Evolutionary conservation across 2,113 vertebrate genomes (phyloP).

Genomic region (Vulpes vulpes): DNA sequence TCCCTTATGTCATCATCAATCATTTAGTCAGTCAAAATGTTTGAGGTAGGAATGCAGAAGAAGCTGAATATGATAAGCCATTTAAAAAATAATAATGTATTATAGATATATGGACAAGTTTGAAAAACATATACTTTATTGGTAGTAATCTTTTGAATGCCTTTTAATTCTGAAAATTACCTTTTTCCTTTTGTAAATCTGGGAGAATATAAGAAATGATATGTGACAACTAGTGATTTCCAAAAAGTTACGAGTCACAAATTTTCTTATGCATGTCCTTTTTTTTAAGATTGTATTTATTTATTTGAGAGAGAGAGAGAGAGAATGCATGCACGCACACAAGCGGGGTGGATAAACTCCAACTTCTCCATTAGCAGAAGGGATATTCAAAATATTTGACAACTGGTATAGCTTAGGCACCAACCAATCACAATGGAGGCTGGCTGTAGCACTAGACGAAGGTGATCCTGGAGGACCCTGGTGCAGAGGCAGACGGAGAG

Average conservation of each 20-base stretch:
- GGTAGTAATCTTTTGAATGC: neutral
- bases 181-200: neutral
- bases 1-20: neutral
- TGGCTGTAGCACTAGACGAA: too few species aligned
- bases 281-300: neutral
- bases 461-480: too few species aligned
- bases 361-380: too few species aligned
- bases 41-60: neutral
- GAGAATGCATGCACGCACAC: neutral
- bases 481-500: neutral
- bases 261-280: neutral
- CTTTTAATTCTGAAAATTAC: slow-evolving; percentile 36
- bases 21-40: neutral
- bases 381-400: too few species aligned
- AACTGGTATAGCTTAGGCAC: too few species aligned
- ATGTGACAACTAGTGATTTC: neutral
- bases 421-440: too few species aligned
- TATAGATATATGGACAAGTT: neutral
- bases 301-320: neutral
- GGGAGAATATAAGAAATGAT: too few species aligned
- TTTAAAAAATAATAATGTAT: neutral
- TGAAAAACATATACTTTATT: neutral
- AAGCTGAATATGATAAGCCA: neutral
- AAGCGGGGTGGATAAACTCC: neutral
- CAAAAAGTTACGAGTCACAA: neutral